These are phyloP conservation scores for Physella acuta DNA, from an alignment of 1,140 invertebrate species.

Conservation along the genomic window DNA sequence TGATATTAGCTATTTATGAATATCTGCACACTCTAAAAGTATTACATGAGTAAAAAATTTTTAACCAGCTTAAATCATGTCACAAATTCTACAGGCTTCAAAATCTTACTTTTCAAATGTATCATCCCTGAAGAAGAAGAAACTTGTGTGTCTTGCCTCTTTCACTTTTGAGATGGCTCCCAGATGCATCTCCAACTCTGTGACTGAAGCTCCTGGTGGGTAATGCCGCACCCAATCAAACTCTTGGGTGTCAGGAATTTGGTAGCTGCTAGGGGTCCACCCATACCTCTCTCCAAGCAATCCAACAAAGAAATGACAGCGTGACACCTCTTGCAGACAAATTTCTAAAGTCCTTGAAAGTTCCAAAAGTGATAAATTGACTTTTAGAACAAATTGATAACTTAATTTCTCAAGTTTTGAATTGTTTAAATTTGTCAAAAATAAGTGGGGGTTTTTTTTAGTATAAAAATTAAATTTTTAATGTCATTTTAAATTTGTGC, in stretches of 20 bases:
- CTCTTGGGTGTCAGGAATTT: slow-evolving; percentile 47
- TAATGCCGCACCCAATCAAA: slow-evolving; percentile 59
- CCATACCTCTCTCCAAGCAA: slow-evolving; percentile 62
- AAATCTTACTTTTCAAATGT: slow-evolving; percentile 45
- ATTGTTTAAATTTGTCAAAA: no score
- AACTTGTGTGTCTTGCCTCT: slow-evolving; percentile 44
- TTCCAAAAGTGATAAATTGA: no score
- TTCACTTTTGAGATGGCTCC: slow-evolving; percentile 48
- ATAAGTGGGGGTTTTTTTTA: no score
- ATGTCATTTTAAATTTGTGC: no score
- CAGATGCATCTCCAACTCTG: slow-evolving; percentile 61
- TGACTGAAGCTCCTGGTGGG: slow-evolving; percentile 58
- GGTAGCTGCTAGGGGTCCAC: slow-evolving; percentile 48
- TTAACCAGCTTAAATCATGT: no score
- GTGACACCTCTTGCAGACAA: slow-evolving; percentile 59
- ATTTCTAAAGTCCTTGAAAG: slow-evolving; percentile 58
- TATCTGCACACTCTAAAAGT: no score
- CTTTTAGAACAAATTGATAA: no score
- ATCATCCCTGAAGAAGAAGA: slow-evolving; percentile 59
- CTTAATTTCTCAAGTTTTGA: no score
- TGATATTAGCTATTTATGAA: background rate
- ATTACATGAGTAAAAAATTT: no score
- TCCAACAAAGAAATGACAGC: slow-evolving; percentile 62
- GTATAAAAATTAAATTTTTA: no score
- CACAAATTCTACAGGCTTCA: no score